A percentile compares a stretch with the other conserved stretches of the same genome.
Conservation (phyloP, 1,140 invertebrate species). For the Teleopsis dalmanni region DNA sequence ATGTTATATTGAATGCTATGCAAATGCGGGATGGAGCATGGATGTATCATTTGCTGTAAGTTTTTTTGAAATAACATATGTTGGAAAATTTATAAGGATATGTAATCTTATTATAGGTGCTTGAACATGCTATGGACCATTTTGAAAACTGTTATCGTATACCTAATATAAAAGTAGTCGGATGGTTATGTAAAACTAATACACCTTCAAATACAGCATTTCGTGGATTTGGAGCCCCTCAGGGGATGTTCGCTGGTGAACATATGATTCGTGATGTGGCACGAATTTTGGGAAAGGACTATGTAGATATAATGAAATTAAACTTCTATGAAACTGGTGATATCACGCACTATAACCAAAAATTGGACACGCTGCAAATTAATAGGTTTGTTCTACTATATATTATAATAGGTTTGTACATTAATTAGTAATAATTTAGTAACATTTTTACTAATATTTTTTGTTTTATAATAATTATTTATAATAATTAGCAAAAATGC, state of each 20-base stretch:
- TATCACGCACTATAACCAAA: slow-evolving; percentile 71
- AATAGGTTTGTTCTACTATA: slow-evolving; percentile 29
- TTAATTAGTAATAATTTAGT: too few relatives aligned
- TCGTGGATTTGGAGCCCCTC: slow-evolving; percentile 81
- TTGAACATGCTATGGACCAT: slow-evolving; percentile 72
- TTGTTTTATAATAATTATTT: too few relatives aligned
- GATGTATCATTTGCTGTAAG: slow-evolving; percentile 78
- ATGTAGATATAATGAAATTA: slow-evolving; percentile 51
- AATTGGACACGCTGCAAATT: slow-evolving; percentile 64
- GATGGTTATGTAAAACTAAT: slow-evolving; percentile 75
- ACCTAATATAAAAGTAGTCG: slow-evolving; percentile 58
- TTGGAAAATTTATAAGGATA: neutral
- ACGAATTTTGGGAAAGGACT: slow-evolving; percentile 56
- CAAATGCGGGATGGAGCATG: slow-evolving; percentile 72
- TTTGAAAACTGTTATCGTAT: slow-evolving; percentile 73
- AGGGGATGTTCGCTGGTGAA: slow-evolving; percentile 81
- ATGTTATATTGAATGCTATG: slow-evolving; percentile 65
- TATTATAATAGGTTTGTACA: too few relatives aligned
- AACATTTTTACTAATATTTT: too few relatives aligned
- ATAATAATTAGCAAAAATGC: too few relatives aligned
- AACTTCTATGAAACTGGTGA: slow-evolving; percentile 82
- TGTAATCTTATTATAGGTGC: slow-evolving; percentile 48
- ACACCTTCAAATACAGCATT: slow-evolving; percentile 86
- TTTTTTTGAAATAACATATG: slow-evolving; percentile 13
- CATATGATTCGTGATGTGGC: slow-evolving; percentile 71